These are phyloP conservation scores for Metellina segmentata DNA, from an alignment of 2,888 invertebrate genomes.

Conservation along the genomic window DNA sequence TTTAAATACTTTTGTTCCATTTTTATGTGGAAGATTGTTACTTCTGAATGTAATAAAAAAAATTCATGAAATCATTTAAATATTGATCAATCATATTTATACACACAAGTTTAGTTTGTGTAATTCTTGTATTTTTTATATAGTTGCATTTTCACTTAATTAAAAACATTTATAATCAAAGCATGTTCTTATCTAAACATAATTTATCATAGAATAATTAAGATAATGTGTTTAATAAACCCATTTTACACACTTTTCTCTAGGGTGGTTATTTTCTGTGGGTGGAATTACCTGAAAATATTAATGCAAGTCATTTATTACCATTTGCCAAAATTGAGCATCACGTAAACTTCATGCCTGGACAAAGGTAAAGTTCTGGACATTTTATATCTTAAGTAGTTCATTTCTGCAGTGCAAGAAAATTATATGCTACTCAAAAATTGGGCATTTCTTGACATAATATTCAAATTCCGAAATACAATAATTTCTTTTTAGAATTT, in stretches of 20 bases:
- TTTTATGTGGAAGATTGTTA: too few relatives aligned
- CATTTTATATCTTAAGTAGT: not conserved
- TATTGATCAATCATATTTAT: too few relatives aligned
- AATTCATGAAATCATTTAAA: too few relatives aligned
- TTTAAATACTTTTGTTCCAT: too few relatives aligned
- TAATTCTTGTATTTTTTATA: not conserved
- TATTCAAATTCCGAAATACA: not conserved
- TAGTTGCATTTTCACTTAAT: too few relatives aligned
- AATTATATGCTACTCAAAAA: too few relatives aligned
- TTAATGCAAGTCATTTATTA: conserved; percentile 60
- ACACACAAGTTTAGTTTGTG: not conserved
- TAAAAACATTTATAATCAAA: too few relatives aligned
- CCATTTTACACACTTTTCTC: not conserved
- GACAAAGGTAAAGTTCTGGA: conserved; percentile 35
- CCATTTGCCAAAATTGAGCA: conserved; percentile 67
- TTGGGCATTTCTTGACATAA: too few relatives aligned
- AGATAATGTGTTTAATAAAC: too few relatives aligned
- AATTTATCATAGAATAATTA: too few relatives aligned
- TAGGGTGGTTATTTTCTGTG: conserved; percentile 85
- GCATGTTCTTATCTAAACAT: too few relatives aligned
- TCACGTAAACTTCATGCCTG: conserved; percentile 67
- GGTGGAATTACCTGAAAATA: conserved; percentile 83
- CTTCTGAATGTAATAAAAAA: too few relatives aligned
- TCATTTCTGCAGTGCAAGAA: not conserved
- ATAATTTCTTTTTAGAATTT: not conserved